Conservation (phyloP, 2,113 vertebrate genomes). For the Tylochromis polylepis region DNA sequence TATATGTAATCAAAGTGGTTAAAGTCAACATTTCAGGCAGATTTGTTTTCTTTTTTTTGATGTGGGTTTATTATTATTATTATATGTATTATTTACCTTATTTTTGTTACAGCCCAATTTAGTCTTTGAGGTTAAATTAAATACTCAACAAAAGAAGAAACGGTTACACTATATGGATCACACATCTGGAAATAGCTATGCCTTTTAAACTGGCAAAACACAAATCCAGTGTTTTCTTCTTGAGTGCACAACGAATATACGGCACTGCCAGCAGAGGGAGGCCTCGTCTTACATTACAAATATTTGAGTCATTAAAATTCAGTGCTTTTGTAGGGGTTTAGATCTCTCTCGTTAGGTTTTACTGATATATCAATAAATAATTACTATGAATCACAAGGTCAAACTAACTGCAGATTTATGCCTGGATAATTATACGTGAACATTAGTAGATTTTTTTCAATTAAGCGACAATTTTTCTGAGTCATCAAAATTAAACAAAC, state of each 20-base stretch:
- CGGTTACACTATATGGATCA: neutral
- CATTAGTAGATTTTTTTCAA: neutral
- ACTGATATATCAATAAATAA: neutral
- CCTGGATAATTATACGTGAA: neutral
- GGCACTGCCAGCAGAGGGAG: conserved; percentile 40
- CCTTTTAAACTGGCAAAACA: neutral
- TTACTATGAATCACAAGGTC: neutral
- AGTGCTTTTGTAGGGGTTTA: neutral
- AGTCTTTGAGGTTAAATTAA: neutral
- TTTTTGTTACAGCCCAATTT: neutral
- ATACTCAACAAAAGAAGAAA: too few species aligned
- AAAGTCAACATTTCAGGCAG: too few species aligned
- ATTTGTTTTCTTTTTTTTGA: neutral
- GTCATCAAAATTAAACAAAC: neutral
- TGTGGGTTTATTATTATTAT: neutral
- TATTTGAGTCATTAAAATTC: neutral
- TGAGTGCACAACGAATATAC: neutral
- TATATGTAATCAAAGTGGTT: too few species aligned
- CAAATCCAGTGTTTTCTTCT: neutral
- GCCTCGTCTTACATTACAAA: neutral
- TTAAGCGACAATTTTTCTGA: neutral
- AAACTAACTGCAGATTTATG: neutral
- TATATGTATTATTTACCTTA: neutral
- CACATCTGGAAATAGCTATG: neutral
- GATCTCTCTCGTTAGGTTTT: neutral